Evolutionary conservation across 2,888 invertebrate species (phyloP).

Genomic region (Caenorhabditis parvicauda): DNA sequence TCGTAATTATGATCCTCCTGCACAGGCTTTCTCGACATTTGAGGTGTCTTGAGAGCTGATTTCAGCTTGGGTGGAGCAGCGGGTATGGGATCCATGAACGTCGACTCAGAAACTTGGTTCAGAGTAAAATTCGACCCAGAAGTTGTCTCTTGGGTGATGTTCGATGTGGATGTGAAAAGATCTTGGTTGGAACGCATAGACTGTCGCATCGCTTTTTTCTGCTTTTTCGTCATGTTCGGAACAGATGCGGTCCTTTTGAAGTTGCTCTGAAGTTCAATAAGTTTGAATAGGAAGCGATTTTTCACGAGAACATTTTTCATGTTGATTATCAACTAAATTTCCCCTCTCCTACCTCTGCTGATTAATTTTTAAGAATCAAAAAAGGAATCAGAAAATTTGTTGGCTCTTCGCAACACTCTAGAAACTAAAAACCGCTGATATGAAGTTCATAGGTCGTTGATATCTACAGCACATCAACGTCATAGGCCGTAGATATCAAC

Average conservation of each 20-base stretch:
- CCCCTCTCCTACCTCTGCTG: too few relatives aligned
- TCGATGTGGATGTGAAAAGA: constrained; percentile 36
- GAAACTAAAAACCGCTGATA: too few relatives aligned
- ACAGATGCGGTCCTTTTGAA: constrained; percentile 56
- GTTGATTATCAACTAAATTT: too few relatives aligned
- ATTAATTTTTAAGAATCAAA: too few relatives aligned
- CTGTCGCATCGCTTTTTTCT: constrained; percentile 11
- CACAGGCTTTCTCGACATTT: constrained; percentile 2
- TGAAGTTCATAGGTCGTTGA: too few relatives aligned
- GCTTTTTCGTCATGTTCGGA: constrained; percentile 49
- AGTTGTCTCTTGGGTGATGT: constrained; percentile 32
- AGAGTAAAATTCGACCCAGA: constrained; percentile 1
- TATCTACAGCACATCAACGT: too few relatives aligned
- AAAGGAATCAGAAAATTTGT: too few relatives aligned
- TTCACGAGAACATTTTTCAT: not conserved
- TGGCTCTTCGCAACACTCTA: too few relatives aligned
- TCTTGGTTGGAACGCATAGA: constrained; percentile 15
- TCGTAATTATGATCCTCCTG: constrained; percentile 14
- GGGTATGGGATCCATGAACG: constrained; percentile 9
- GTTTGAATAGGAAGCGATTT: not conserved
- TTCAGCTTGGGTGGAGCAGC: constrained; percentile 12
- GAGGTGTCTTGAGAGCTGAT: constrained; percentile 41
- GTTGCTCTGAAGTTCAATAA: constrained; percentile 22
- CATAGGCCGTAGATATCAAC: too few relatives aligned
- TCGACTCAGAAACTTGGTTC: not conserved